Evolutionary conservation across 2,888 invertebrate genomes (phyloP).

Genomic region (Helicoverpa assulta): DNA sequence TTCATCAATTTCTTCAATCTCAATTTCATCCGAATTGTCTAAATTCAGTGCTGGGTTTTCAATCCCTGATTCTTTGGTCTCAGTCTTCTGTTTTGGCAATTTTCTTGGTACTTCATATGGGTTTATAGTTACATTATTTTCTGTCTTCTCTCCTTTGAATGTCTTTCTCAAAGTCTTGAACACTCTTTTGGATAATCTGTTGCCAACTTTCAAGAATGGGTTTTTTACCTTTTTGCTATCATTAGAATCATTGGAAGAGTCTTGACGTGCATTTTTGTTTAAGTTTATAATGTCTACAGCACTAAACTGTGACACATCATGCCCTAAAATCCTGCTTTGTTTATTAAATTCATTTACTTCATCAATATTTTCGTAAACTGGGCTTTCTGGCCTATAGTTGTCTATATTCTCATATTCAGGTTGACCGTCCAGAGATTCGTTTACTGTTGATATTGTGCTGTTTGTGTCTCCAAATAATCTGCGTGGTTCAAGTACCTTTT

Average conservation of each 20-base stretch:
- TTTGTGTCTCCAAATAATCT: slow-evolving; percentile 84
- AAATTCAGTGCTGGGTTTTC: slow-evolving; percentile 85
- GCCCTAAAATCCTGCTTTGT: slow-evolving; percentile 87
- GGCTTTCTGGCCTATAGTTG: slow-evolving; percentile 79
- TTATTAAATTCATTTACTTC: slow-evolving; percentile 79
- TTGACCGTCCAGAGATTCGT: slow-evolving; percentile 76
- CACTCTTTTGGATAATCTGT: slow-evolving; percentile 84
- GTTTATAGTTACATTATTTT: slow-evolving; percentile 76
- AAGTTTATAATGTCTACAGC: slow-evolving; percentile 84
- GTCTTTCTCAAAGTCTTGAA: slow-evolving; percentile 85
- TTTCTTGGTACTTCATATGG: slow-evolving; percentile 88
- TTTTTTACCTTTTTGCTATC: slow-evolving; percentile 81
- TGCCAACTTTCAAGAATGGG: slow-evolving; percentile 80
- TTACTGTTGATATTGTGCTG: slow-evolving; percentile 85
- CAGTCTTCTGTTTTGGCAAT: slow-evolving; percentile 74
- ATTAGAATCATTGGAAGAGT: slow-evolving; percentile 79
- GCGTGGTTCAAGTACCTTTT: slow-evolving; percentile 76
- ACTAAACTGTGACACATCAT: slow-evolving; percentile 85
- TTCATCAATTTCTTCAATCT: slow-evolving; percentile 81
- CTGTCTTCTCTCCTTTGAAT: slow-evolving; percentile 83
- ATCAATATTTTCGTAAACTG: slow-evolving; percentile 83
- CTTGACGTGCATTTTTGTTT: slow-evolving; percentile 74
- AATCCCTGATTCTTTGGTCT: slow-evolving; percentile 80
- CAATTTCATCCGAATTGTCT: slow-evolving; percentile 86
- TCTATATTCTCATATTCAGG: slow-evolving; percentile 85